Conservation (phyloP, 2,113 vertebrate species). For the Lutjanus erythropterus region DNA sequence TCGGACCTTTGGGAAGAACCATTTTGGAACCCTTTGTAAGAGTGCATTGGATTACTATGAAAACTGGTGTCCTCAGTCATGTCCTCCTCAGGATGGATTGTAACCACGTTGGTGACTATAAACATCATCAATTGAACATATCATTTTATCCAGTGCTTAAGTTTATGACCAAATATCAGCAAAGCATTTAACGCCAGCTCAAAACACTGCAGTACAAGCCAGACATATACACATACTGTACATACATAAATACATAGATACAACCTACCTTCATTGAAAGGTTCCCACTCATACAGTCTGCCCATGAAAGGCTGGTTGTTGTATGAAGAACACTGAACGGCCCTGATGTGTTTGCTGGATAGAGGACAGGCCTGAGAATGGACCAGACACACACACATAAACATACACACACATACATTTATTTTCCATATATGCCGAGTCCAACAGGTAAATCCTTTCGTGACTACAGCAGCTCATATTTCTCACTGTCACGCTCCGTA, state of each 20-base stretch:
- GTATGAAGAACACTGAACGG: conserved; percentile 93
- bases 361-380: conserved; percentile 89
- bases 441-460: conserved; percentile 15
- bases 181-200: no score
- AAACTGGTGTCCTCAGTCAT: not conserved
- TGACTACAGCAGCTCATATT: conserved; percentile 22
- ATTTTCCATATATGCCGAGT: conserved; percentile 19
- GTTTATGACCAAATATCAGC: no score
- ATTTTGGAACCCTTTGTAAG: no score
- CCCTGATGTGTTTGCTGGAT: conserved; percentile 90
- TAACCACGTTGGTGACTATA: not conserved
- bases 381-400: conserved; percentile 46
- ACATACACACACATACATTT: conserved; percentile 21
- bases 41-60: not conserved
- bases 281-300: conserved; percentile 95
- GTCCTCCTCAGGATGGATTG: not conserved
- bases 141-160: no score
- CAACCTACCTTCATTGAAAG: conserved; percentile 94
- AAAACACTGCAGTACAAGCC: no score
- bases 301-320: conserved; percentile 98
- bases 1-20: no score
- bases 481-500: conserved; percentile 6
- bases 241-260: not conserved
- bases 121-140: no score
- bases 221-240: not conserved